These are phyloP conservation scores for Cetonia aurata DNA, from an alignment of 2,888 invertebrate species.

Conservation along the genomic window DNA sequence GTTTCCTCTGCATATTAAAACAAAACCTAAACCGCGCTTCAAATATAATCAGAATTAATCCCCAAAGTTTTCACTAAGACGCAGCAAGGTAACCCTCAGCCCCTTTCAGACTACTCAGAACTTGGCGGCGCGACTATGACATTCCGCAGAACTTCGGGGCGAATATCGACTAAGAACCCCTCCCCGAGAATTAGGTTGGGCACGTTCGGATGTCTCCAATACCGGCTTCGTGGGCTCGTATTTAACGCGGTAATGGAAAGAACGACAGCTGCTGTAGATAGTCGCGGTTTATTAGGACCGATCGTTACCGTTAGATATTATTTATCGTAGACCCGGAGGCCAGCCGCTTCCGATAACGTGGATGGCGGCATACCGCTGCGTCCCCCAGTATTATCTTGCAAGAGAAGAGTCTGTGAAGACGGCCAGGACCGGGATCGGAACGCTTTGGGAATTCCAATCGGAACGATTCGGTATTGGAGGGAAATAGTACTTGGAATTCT, in stretches of 20 bases:
- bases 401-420: background rate
- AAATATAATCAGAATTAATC: no score
- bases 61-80: no score
- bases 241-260: slow-evolving; percentile 51
- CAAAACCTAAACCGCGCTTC: no score
- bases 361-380: background rate
- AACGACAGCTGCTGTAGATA: slow-evolving; percentile 49
- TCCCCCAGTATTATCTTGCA: slow-evolving; percentile 5
- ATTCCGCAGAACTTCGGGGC: no score
- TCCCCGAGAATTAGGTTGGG: no score
- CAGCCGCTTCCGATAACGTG: slow-evolving; percentile 50
- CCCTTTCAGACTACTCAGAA: no score
- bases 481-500: background rate
- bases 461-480: slow-evolving; percentile 16
- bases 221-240: background rate
- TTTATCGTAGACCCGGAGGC: slow-evolving; percentile 57
- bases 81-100: no score
- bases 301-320: slow-evolving; percentile 59
- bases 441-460: slow-evolving; percentile 4
- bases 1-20: no score
- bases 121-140: no score
- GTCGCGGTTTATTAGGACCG: slow-evolving; percentile 57
- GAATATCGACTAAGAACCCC: no score
- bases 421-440: background rate
- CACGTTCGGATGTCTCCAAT: no score